phyloP scores from a whole-genome alignment of 2,113 vertebrate species.

The Corvus moneduloides region DNA sequence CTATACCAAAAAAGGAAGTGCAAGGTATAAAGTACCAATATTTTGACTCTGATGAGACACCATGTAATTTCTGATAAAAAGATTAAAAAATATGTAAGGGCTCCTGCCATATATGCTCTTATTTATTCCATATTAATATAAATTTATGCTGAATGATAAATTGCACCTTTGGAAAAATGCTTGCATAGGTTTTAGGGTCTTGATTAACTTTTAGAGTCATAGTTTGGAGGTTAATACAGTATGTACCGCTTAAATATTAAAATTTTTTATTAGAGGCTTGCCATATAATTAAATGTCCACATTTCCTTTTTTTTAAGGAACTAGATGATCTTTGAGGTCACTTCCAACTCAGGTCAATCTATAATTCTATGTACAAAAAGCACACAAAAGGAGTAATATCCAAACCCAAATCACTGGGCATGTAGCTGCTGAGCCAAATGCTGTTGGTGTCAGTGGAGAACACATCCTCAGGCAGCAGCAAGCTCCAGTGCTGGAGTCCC shows the following conservation, averaged over 20 bases:
- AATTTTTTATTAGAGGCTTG: neutral
- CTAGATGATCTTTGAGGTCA: neutral
- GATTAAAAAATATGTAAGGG: neutral
- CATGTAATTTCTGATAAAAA: neutral
- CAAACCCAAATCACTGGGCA: neutral
- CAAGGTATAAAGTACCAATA: conserved; percentile 77
- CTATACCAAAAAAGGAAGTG: conserved; percentile 76
- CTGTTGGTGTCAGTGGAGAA: neutral
- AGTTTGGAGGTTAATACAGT: neutral
- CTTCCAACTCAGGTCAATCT: neutral
- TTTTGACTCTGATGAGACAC: neutral
- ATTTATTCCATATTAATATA: neutral
- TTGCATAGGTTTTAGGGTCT: neutral
- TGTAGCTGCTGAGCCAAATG: neutral
- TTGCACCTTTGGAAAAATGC: neutral
- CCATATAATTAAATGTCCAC: neutral
- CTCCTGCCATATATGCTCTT: neutral
- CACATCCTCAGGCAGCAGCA: neutral
- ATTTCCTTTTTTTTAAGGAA: neutral
- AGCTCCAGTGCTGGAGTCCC: neutral
- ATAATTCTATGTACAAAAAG: neutral
- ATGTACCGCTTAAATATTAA: neutral
- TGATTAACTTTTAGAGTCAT: neutral
- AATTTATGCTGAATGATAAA: neutral
- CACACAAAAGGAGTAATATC: neutral